Conservation (phyloP, 2,888 invertebrate species). For the Monoplex corrugatus region DNA sequence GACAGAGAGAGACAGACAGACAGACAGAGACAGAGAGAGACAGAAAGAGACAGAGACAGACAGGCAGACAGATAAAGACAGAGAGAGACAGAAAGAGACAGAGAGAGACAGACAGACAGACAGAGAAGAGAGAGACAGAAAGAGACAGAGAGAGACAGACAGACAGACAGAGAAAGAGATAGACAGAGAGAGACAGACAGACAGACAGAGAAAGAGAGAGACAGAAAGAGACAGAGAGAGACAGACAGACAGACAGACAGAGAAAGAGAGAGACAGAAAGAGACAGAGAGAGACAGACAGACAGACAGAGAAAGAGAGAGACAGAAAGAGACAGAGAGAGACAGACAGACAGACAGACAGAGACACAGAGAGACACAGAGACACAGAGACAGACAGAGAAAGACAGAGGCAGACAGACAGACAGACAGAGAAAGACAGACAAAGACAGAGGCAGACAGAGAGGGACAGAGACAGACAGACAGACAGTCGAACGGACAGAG, state of each 20-base stretch:
- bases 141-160: background rate
- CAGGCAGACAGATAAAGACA: background rate
- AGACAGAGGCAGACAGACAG: background rate
- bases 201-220: background rate
- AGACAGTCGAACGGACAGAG: background rate
- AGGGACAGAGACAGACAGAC: background rate
- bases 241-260: background rate
- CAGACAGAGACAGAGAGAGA: no score
- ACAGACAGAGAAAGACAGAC: background rate
- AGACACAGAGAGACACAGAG: background rate
- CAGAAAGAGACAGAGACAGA: no score
- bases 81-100: background rate
- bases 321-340: background rate
- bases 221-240: no score
- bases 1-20: no score
- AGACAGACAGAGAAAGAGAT: background rate
- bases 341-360: conserved; percentile 11
- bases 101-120: background rate
- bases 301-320: background rate
- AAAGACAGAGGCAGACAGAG: background rate
- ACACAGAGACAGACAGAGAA: background rate
- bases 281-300: background rate
- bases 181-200: background rate
- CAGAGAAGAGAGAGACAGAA: background rate
- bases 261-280: no score